These are phyloP conservation scores for Dendrolimus pini DNA, from an alignment of 2,888 invertebrate genomes.

Conservation along the genomic window DNA sequence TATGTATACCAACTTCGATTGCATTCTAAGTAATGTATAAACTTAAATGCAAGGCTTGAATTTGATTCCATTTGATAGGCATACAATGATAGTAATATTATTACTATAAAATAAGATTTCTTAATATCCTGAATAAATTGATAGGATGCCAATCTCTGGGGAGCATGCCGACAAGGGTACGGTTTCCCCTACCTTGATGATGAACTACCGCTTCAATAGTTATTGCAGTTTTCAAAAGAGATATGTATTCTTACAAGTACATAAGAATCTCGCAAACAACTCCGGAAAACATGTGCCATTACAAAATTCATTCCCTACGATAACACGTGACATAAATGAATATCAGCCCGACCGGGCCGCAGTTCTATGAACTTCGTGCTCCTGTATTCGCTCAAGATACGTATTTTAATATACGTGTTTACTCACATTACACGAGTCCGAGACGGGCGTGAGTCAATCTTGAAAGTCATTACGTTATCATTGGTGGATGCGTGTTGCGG, in stretches of 20 bases:
- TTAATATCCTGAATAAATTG: too few species aligned
- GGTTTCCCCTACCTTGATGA: too few species aligned
- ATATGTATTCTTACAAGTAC: slow-evolving; percentile 5
- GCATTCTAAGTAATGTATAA: too few species aligned
- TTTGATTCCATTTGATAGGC: too few species aligned
- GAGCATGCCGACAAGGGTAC: too few species aligned
- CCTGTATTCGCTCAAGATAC: slow-evolving; percentile 18
- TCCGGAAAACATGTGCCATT: slow-evolving; percentile 56
- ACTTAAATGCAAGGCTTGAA: too few species aligned
- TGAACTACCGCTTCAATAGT: too few species aligned
- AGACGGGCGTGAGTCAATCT: slow-evolving; percentile 55
- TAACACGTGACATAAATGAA: slow-evolving; percentile 65
- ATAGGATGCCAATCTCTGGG: too few species aligned
- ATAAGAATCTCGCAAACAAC: slow-evolving; percentile 16
- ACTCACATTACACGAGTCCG: slow-evolving; percentile 47
- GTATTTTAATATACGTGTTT: slow-evolving; percentile 22
- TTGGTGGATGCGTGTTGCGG: slow-evolving; percentile 33
- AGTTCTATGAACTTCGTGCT: slow-evolving; percentile 67
- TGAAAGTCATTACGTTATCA: slow-evolving; percentile 64
- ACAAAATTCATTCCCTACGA: slow-evolving; percentile 57
- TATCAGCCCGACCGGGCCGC: slow-evolving; percentile 37
- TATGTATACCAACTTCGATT: too few species aligned
- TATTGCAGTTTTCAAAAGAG: too few species aligned
- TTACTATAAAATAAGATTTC: too few species aligned
- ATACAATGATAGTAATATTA: too few species aligned